Evolutionary conservation across 92 coral and sea anemone genomes (phyloP), one percentile per base, ranked within the genome.

Genomic region (Bergia puertoricense): DNA sequence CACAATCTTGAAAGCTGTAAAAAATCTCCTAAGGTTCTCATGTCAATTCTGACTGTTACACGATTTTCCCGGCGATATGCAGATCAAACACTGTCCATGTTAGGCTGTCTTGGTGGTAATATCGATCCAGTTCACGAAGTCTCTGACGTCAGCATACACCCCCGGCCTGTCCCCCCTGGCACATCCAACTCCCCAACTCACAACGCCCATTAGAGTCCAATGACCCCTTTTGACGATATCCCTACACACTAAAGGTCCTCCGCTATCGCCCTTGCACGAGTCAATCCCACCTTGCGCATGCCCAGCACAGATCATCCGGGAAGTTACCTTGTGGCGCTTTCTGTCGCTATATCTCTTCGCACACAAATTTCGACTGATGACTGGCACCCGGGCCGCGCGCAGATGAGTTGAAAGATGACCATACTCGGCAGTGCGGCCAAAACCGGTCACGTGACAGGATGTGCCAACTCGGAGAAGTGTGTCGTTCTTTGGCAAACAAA

Each of bases 171-270:
- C 68, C 74, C 54, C 85, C 80, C 93, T 80, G n/a, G 93, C 93
- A 68, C 93, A 90, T 38, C 93, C 93, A 46, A 45, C 89, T 6
- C 93, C 93, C 93, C 93, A 90, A 56, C 88, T 86, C 79, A 76
- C 90, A 10, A 90, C 90, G 23, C 93, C 93, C 67, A 89, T 86
- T 40, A 90, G 86, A 50, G 74, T 80, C 90, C 90, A 90, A 3
- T 81, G 74, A 1, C 88, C 88, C 18, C 77, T n/a, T 11, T 82
- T 68, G 14, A 42, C 42, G 20, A 85, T 38, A 59, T 68, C 76
- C 39, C 36, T 48, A 43, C 93, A 90, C 36, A 90, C 93, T 40
- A 90, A 77, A 23, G 93, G 93, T 6, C 93, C 93, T 40, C 93
- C 93, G 43, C 93, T 90, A 67, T 90, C 93, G 54, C 90, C 93